Conservation (phyloP, 2,888 invertebrate species). For the Maniola hyperantus region DNA sequence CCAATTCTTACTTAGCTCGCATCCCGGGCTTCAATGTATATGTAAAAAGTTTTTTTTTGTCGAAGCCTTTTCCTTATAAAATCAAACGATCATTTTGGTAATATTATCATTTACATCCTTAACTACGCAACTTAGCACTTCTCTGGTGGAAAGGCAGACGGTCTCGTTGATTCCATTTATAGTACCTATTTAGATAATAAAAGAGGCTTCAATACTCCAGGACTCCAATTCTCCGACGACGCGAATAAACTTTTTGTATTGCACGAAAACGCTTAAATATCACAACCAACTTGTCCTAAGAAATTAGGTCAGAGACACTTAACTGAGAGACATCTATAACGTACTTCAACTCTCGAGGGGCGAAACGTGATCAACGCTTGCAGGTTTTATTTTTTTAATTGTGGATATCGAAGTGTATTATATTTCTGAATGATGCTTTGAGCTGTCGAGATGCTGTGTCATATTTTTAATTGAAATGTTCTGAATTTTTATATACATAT, state of each 20-base stretch:
- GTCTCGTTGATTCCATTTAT: too few species aligned
- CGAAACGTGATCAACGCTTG: conserved; percentile 41
- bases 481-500: not conserved
- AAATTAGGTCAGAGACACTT: conserved; percentile 41
- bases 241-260: conserved; percentile 18
- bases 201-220: too few species aligned
- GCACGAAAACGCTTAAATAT: conserved; percentile 32
- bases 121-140: too few species aligned
- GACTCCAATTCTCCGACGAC: conserved; percentile 8
- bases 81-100: too few species aligned
- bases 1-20: too few species aligned
- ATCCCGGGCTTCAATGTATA: too few species aligned
- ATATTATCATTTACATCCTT: too few species aligned
- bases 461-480: not conserved
- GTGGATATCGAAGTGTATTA: conserved; percentile 23
- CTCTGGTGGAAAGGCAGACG: too few species aligned
- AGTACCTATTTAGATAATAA: not conserved
- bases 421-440: not conserved
- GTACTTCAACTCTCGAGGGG: conserved; percentile 37
- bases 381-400: conserved; percentile 33
- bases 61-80: too few species aligned
- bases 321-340: conserved; percentile 41
- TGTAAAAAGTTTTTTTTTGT: too few species aligned
- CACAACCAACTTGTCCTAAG: conserved; percentile 37
- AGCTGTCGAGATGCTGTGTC: not conserved